phyloP scores from a whole-genome alignment of 92 coral and sea anemone genomes.

The Bergia puertoricense region DNA sequence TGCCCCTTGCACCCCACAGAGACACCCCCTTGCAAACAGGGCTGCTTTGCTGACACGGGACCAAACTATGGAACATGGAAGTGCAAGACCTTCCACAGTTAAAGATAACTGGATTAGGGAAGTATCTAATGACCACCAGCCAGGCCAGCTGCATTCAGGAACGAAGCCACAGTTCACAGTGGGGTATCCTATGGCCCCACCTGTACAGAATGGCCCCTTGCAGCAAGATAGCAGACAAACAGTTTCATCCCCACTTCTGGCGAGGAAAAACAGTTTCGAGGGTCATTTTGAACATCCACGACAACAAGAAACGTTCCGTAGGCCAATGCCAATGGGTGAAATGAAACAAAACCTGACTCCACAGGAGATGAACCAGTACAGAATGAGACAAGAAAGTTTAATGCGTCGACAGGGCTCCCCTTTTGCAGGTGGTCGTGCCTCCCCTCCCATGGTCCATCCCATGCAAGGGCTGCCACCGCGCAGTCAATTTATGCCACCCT shows the following conservation, averaged over 20 bases:
- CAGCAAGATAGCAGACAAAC: constrained; percentile 10
- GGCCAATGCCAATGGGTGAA: constrained; percentile 29
- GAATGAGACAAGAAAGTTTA: constrained; percentile 39
- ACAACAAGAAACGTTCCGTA: constrained; percentile 28
- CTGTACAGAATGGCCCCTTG: constrained; percentile 15
- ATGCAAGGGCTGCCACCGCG: constrained; percentile 53
- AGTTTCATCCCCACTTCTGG: background rate
- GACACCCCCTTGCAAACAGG: constrained; percentile 64
- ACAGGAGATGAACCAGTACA: constrained; percentile 47
- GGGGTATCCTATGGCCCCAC: background rate
- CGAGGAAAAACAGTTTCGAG: constrained; percentile 25
- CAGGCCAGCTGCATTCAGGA: background rate
- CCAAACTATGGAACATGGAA: background rate
- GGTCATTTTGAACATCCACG: constrained; percentile 8
- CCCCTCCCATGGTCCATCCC: constrained; percentile 38
- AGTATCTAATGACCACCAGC: background rate
- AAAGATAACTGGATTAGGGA: constrained; percentile 12
- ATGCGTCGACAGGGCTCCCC: constrained; percentile 30
- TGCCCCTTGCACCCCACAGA: constrained; percentile 86
- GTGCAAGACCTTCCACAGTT: background rate
- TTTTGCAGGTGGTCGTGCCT: constrained; percentile 14
- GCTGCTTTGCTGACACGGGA: constrained; percentile 48
- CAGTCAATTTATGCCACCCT: constrained; percentile 44
- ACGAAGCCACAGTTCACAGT: background rate
- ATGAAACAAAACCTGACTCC: constrained; percentile 44